Conservation (phyloP, 1,140 invertebrate genomes). For the Plectus sambesii region DNA sequence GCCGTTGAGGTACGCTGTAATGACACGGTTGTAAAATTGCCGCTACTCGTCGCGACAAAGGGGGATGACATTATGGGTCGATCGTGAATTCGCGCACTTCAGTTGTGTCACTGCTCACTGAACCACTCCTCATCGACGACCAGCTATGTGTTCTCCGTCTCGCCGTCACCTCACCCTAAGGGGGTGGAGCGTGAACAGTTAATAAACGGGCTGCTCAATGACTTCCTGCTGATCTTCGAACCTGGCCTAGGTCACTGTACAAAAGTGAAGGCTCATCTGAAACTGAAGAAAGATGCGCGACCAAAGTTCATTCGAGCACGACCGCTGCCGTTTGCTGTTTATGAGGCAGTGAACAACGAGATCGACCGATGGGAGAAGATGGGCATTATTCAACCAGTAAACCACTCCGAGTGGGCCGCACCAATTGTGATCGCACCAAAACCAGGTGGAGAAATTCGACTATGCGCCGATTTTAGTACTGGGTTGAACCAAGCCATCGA, state of each 20-base stretch:
- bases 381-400: conserved; percentile 43
- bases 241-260: conserved; percentile 10
- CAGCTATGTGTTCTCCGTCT: too few relatives aligned
- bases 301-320: conserved; percentile 16
- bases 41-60: too few relatives aligned
- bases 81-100: too few relatives aligned
- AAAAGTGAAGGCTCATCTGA: conserved; percentile 14
- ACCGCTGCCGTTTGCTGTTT: conserved; percentile 9
- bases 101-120: too few relatives aligned
- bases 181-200: too few relatives aligned
- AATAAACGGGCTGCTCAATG: too few relatives aligned
- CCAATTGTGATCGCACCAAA: conserved; percentile 48
- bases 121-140: too few relatives aligned
- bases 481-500: conserved; percentile 34
- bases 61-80: too few relatives aligned
- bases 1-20: too few relatives aligned
- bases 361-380: conserved; percentile 24
- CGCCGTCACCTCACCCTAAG: too few relatives aligned
- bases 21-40: too few relatives aligned
- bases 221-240: too few relatives aligned
- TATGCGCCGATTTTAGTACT: conserved; percentile 46
- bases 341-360: conserved; percentile 1
- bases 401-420: conserved; percentile 46
- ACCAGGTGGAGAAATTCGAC: conserved; percentile 39
- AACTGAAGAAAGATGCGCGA: conserved; percentile 2